Percentiles rank a stretch among this genome's conserved stretches.
These are phyloP conservation scores for Chroicocephalus ridibundus DNA, from an alignment of 2,113 vertebrate species.

Conservation along the genomic window DNA sequence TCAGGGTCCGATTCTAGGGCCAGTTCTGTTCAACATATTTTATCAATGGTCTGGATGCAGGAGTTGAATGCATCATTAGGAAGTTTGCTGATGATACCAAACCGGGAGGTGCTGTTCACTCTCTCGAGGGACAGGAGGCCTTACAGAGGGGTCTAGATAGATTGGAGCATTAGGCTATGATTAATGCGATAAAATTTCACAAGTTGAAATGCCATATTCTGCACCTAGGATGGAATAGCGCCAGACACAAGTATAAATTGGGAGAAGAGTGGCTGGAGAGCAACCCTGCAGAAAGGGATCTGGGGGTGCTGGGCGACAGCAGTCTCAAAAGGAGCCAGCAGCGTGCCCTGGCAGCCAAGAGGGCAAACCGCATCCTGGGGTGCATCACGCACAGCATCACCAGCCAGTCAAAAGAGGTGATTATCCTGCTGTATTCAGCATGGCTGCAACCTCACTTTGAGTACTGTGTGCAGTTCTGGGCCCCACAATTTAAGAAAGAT, in stretches of 20 bases:
- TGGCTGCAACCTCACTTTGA: no score
- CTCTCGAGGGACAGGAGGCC: neutral
- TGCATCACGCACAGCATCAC: neutral
- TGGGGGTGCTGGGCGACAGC: neutral
- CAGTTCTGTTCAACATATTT: neutral
- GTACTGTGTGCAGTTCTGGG: neutral
- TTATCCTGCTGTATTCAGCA: rapidly evolving
- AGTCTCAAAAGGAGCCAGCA: neutral
- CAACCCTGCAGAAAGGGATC: neutral
- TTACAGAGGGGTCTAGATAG: neutral
- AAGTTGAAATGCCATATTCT: neutral
- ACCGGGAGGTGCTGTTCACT: neutral
- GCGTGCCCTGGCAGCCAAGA: neutral
- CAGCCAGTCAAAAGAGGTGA: neutral
- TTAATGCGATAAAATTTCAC: neutral
- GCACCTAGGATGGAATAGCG: neutral
- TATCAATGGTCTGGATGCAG: neutral
- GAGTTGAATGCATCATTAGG: neutral
- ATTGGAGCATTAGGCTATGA: neutral
- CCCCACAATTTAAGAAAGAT: neutral
- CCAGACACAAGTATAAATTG: neutral
- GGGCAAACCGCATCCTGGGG: neutral
- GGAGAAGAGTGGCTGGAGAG: neutral
- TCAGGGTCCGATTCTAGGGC: no score
- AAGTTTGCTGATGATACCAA: neutral